A percentile compares a stretch with the other conserved stretches of the same genome.
Evolutionary conservation across 2,888 invertebrate genomes (phyloP).

Genomic region (Callosobruchus maculatus): DNA sequence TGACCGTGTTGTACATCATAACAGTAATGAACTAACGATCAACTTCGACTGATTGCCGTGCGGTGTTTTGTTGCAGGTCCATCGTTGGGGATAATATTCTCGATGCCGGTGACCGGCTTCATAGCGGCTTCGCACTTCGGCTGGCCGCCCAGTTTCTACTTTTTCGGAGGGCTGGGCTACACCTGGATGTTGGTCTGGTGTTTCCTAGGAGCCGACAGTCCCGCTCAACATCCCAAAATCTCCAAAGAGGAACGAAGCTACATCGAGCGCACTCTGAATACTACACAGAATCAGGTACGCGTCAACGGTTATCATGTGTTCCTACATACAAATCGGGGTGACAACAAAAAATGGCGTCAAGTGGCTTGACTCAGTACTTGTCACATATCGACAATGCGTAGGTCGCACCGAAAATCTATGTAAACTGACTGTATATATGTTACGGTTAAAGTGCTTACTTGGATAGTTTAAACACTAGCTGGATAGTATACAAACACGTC

Average conservation of each 20-base stretch:
- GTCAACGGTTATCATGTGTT: slow-evolving; percentile 51
- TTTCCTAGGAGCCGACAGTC: slow-evolving; percentile 63
- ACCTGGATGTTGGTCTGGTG: slow-evolving; percentile 61
- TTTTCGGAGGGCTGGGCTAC: slow-evolving; percentile 62
- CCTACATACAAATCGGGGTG: slow-evolving; percentile 25
- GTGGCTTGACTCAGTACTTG: too few species aligned
- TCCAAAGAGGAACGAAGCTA: slow-evolving; percentile 61
- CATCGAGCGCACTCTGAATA: slow-evolving; percentile 53
- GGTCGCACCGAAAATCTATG: too few species aligned
- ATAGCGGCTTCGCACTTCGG: slow-evolving; percentile 65
- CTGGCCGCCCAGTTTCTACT: slow-evolving; percentile 77
- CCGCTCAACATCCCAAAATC: slow-evolving; percentile 59
- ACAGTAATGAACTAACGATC: background rate
- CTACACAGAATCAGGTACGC: slow-evolving; percentile 50
- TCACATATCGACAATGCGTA: too few species aligned
- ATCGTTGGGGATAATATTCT: slow-evolving; percentile 74
- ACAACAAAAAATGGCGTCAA: too few species aligned
- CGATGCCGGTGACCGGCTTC: slow-evolving; percentile 70
- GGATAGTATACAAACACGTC: too few species aligned
- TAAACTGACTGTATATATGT: too few species aligned
- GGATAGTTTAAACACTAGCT: too few species aligned
- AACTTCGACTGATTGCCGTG: too few species aligned
- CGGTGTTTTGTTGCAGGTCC: too few species aligned
- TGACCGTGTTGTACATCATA: too few species aligned
- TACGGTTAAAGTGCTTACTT: too few species aligned